Evolutionary conservation across 1,140 invertebrate genomes (phyloP).

Genomic region (Microvelia longipes): DNA sequence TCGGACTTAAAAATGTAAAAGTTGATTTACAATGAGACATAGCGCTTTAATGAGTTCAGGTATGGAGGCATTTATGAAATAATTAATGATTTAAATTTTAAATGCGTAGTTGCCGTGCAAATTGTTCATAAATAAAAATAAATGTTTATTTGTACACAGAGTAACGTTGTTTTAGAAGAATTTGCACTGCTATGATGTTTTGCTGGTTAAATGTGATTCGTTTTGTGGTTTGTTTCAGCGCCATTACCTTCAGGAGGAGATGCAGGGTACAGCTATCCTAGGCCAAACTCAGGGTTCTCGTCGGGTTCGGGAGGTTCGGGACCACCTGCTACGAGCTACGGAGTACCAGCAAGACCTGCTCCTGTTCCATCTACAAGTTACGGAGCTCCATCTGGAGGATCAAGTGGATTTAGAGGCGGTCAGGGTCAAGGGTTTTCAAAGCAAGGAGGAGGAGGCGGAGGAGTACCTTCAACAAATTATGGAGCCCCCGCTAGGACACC

Average conservation of each 20-base stretch:
- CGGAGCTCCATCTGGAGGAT: slow-evolving; percentile 1
- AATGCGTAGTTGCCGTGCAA: not conserved
- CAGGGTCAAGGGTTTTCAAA: slow-evolving; percentile 3
- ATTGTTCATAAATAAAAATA: not conserved
- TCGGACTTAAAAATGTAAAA: too few species aligned
- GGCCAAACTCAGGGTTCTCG: slow-evolving; percentile 7
- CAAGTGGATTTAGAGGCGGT: slow-evolving; percentile 5
- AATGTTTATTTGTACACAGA: not conserved
- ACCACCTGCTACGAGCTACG: slow-evolving; percentile 19
- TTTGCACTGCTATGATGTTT: not conserved
- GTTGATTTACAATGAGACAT: too few species aligned
- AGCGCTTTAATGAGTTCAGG: not conserved
- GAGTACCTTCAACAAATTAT: slow-evolving; percentile 9
- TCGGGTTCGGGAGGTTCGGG: slow-evolving; percentile 4
- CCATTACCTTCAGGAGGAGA: slow-evolving; percentile 8
- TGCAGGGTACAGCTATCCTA: slow-evolving; percentile 13
- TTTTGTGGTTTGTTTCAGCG: slow-evolving; percentile 14
- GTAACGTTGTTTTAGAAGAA: not conserved
- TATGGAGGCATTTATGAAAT: not conserved
- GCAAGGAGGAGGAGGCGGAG: slow-evolving; percentile 5
- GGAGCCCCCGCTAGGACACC: slow-evolving; percentile 11
- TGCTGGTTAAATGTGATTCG: too few species aligned
- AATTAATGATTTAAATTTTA: not conserved
- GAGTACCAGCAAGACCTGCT: slow-evolving; percentile 17
- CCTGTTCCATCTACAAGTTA: slow-evolving; percentile 13